A percentile compares a stretch with the other conserved stretches of the same genome.
phyloP scores from a whole-genome alignment of 2,888 invertebrate species.

The Eupithecia centaureata region DNA sequence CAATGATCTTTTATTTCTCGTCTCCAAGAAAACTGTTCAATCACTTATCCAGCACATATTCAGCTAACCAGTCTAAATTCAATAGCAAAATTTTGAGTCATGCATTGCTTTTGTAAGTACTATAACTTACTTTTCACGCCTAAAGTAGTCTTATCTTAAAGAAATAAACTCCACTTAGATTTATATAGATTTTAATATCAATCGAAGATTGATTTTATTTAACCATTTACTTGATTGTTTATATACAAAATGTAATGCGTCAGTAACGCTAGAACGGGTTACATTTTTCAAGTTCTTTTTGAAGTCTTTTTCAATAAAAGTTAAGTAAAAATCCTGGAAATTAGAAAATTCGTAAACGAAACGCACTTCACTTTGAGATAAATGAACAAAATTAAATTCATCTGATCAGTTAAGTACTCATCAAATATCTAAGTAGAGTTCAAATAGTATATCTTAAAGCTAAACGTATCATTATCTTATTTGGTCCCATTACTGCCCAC shows the following conservation, averaged over 20 bases:
- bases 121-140: not conserved
- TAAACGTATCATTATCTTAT: slow-evolving; percentile 34
- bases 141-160: too few species aligned
- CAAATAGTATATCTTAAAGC: not conserved
- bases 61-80: not conserved
- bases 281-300: too few species aligned
- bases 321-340: too few species aligned
- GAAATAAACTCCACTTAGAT: not conserved
- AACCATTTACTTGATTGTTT: too few species aligned
- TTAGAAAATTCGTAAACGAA: not conserved
- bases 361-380: not conserved
- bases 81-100: not conserved
- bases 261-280: too few species aligned
- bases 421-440: slow-evolving; percentile 1
- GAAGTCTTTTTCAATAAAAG: too few species aligned
- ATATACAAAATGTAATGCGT: too few species aligned
- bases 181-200: not conserved
- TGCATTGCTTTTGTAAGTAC: slow-evolving; percentile 2
- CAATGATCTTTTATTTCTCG: not conserved
- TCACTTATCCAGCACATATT: not conserved
- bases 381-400: not conserved
- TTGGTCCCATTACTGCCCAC: slow-evolving; percentile 59
- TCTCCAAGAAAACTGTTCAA: not conserved
- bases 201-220: too few species aligned
- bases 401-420: not conserved